A percentile compares a stretch with the other conserved stretches of the same genome.
Conservation (phyloP, 2,797 vertebrate species). For the Rhodeus uyekii region DNA sequence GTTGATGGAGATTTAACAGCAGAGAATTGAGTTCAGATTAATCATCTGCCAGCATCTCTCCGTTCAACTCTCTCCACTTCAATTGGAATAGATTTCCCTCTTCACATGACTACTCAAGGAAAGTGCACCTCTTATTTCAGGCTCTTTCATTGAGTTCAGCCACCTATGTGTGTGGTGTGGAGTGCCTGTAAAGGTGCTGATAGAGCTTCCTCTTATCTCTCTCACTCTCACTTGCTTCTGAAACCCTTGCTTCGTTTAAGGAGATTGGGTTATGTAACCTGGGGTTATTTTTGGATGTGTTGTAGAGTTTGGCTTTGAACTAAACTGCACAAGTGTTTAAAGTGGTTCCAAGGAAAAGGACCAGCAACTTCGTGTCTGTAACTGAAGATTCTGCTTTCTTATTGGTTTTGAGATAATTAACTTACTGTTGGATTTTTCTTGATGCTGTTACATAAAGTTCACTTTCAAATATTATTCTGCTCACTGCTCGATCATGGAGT, state of each 20-base stretch:
- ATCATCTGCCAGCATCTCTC: neutral
- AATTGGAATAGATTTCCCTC: constrained; percentile 23
- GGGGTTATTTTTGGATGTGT: constrained; percentile 54
- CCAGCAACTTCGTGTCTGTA: neutral
- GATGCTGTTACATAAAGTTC: neutral
- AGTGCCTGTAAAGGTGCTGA: neutral
- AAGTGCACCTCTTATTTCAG: neutral
- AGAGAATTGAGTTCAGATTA: neutral
- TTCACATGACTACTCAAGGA: constrained; percentile 23
- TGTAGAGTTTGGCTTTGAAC: constrained; percentile 42
- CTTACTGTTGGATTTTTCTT: neutral
- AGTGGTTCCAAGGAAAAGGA: constrained; percentile 5
- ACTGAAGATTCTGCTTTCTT: neutral
- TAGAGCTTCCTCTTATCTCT: constrained; percentile 25
- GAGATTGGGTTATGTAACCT: constrained; percentile 58
- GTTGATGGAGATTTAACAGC: constrained; percentile 8
- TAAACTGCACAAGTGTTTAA: constrained; percentile 27
- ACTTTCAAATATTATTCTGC: neutral
- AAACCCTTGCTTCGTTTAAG: constrained; percentile 46
- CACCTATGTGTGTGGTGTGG: neutral
- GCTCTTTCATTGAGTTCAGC: constrained; percentile 16
- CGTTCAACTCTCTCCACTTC: constrained; percentile 5
- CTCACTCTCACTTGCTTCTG: constrained; percentile 32
- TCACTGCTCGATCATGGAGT: neutral
- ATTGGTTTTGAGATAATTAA: neutral